Percentiles rank a stretch among this genome's conserved stretches.
phyloP scores from a whole-genome alignment of 2,888 invertebrate species.

The Lamellibrachia satsuma region DNA sequence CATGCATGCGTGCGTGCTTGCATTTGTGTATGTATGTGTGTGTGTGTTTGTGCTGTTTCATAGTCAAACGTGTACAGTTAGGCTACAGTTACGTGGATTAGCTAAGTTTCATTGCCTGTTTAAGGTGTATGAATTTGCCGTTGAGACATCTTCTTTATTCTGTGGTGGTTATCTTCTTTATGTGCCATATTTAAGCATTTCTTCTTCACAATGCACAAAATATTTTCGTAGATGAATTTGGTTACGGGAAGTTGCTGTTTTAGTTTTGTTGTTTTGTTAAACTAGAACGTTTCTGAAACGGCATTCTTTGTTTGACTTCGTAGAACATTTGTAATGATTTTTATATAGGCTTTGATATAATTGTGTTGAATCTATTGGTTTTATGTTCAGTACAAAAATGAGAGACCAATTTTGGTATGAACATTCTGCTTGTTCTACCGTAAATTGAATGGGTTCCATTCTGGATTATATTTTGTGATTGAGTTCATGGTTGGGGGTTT shows the following conservation, averaged over 20 bases:
- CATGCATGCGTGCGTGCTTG: too few species aligned
- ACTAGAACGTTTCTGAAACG: not conserved
- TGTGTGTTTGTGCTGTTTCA: not conserved
- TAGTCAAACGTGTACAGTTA: not conserved
- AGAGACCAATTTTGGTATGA: not conserved
- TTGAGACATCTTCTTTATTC: not conserved
- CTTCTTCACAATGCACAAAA: too few species aligned
- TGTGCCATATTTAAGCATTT: too few species aligned
- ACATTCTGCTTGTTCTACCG: not conserved
- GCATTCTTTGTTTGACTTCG: not conserved
- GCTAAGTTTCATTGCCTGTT: not conserved
- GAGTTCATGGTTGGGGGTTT: not conserved
- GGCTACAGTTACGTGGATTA: not conserved
- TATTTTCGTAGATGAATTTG: not conserved
- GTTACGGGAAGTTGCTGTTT: not conserved
- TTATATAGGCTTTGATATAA: not conserved
- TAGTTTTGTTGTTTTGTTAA: not conserved
- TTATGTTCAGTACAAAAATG: not conserved
- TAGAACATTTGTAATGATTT: not conserved
- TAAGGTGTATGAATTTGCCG: not conserved
- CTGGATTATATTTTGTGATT: not conserved
- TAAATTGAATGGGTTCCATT: not conserved
- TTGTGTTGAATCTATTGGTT: not conserved
- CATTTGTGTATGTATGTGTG: not conserved
- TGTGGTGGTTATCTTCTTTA: too few species aligned